Conservation (phyloP, 2,888 invertebrate species). For the Poecilus cupreus region DNA sequence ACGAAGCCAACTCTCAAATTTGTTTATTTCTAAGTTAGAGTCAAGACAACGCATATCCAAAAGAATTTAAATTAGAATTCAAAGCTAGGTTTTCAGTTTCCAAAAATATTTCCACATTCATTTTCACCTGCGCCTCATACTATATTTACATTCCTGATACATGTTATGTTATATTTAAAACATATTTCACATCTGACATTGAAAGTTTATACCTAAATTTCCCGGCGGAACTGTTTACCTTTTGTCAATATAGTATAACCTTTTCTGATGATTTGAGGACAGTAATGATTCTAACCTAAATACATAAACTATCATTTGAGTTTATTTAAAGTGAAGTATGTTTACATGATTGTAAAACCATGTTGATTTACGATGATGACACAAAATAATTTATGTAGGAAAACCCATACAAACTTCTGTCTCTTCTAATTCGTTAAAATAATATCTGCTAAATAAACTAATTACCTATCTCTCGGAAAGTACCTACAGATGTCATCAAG, state of each 20-base stretch:
- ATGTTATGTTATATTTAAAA: slow-evolving; percentile 1
- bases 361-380: neutral
- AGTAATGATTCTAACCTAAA: too few relatives aligned
- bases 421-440: neutral
- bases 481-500: too few relatives aligned
- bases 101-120: slow-evolving; percentile 21
- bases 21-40: neutral
- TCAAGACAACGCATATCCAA: slow-evolving; percentile 9
- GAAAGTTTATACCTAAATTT: neutral
- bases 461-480: too few relatives aligned
- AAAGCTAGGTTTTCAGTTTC: neutral
- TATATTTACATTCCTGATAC: slow-evolving; percentile 29
- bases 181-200: slow-evolving; percentile 3
- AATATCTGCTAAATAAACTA: too few relatives aligned
- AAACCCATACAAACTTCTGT: neutral
- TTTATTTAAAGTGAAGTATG: neutral
- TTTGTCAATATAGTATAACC: too few relatives aligned
- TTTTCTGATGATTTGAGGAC: too few relatives aligned
- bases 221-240: too few relatives aligned
- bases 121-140: slow-evolving; percentile 17
- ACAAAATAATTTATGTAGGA: neutral
- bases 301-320: too few relatives aligned
- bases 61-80: slow-evolving; percentile 1
- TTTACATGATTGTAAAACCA: neutral
- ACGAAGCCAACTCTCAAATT: slow-evolving; percentile 3